Conservation (phyloP, 1,140 invertebrate species). For the Cydia amplana region DNA sequence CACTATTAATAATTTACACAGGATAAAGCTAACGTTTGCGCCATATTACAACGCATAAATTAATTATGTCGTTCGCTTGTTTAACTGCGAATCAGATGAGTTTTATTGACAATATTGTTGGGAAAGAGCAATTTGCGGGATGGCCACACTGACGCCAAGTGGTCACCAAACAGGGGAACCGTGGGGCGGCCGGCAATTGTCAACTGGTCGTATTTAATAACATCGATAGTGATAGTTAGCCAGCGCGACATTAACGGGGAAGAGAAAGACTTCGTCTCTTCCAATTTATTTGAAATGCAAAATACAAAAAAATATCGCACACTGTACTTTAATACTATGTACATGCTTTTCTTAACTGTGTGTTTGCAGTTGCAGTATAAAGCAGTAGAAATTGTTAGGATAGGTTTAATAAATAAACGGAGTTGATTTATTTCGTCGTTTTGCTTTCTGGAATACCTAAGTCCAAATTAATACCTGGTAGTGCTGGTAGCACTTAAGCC, state of each 20-base stretch:
- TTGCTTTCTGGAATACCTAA: background rate
- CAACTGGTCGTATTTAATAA: constrained; percentile 46
- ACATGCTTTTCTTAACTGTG: no score
- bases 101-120: constrained; percentile 80
- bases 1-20: constrained; percentile 79
- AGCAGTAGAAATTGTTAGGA: background rate
- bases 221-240: constrained; percentile 36
- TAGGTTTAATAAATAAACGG: background rate
- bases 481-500: background rate
- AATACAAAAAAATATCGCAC: background rate
- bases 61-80: constrained; percentile 78
- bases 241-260: background rate
- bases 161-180: constrained; percentile 68
- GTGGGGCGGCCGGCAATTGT: constrained; percentile 46
- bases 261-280: constrained; percentile 10
- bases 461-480: no score
- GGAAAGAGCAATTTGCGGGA: constrained; percentile 78
- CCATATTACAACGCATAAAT: constrained; percentile 79
- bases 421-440: background rate
- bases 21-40: constrained; percentile 74
- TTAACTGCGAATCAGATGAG: constrained; percentile 79
- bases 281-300: background rate
- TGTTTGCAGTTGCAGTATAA: no score
- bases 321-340: no score
- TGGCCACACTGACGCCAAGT: constrained; percentile 70